Evolutionary conservation across 2,888 invertebrate species (phyloP).

Genomic region (Nasonia oneida): DNA sequence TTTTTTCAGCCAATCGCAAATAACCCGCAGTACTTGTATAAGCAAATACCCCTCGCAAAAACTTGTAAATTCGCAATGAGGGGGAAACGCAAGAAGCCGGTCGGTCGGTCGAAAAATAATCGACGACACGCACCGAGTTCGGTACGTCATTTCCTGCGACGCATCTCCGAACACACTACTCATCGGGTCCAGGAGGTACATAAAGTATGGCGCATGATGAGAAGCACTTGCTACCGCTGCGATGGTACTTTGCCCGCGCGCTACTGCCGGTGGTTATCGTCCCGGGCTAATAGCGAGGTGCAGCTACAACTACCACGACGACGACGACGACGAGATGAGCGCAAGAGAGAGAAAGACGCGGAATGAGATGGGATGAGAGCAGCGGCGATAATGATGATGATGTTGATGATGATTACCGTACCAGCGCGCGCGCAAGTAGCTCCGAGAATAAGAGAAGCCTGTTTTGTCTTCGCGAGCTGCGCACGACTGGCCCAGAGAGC

Average conservation of each 20-base stretch:
- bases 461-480: background rate
- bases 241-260: background rate
- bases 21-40: background rate
- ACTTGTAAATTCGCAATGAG: slow-evolving; percentile 49
- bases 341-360: background rate
- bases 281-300: slow-evolving; percentile 70
- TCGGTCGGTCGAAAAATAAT: background rate
- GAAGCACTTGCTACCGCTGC: slow-evolving; percentile 70
- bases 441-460: slow-evolving; percentile 1
- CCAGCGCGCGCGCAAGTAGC: slow-evolving; percentile 52
- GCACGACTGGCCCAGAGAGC: slow-evolving; percentile 16
- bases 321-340: slow-evolving; percentile 57
- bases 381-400: slow-evolving; percentile 62
- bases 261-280: slow-evolving; percentile 68
- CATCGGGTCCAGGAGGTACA: slow-evolving; percentile 9
- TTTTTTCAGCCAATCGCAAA: too few relatives aligned
- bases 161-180: slow-evolving; percentile 32
- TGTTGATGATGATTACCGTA: slow-evolving; percentile 75
- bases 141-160: slow-evolving; percentile 25
- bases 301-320: slow-evolving; percentile 67
- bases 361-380: too few relatives aligned
- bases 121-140: background rate
- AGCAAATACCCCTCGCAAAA: slow-evolving; percentile 29
- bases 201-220: slow-evolving; percentile 64
- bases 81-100: slow-evolving; percentile 16